Conservation (phyloP, 2,797 vertebrate genomes). For the Phrynocephalus guinanensis region DNA sequence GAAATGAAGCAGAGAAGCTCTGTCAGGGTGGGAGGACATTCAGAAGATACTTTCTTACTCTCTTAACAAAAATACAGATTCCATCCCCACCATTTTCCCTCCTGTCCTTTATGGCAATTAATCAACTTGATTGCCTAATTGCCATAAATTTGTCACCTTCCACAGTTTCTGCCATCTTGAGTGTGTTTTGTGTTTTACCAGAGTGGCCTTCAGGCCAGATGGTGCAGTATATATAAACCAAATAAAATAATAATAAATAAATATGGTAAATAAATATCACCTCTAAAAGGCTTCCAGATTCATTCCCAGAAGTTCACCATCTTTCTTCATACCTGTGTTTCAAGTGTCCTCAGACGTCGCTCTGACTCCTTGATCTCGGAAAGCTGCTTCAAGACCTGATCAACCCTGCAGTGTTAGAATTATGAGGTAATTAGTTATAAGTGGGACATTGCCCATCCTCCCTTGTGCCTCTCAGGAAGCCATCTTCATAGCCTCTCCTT, state of each 20-base stretch:
- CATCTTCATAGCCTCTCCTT: background rate
- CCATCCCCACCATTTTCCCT: background rate
- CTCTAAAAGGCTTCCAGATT: background rate
- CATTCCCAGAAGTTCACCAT: no score
- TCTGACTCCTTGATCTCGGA: conserved; percentile 83
- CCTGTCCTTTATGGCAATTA: conserved; percentile 61
- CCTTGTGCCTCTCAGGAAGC: no score
- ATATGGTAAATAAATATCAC: no score
- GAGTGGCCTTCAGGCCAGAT: no score
- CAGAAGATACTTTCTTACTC: background rate
- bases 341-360: conserved; percentile 80
- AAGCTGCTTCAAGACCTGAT: conserved; percentile 84
- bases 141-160: background rate
- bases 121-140: background rate
- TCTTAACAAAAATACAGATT: background rate
- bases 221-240: no score
- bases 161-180: background rate
- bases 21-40: no score
- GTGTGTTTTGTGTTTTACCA: no score
- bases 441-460: background rate
- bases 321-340: conserved; percentile 78
- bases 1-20: background rate
- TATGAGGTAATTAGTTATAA: background rate
- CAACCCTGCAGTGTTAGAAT: conserved; percentile 77
- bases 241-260: no score